Evolutionary conservation across 2,797 vertebrate species (phyloP), one percentile per base, ranked within the genome.

Genomic region (Megalops cyprinoides): DNA sequence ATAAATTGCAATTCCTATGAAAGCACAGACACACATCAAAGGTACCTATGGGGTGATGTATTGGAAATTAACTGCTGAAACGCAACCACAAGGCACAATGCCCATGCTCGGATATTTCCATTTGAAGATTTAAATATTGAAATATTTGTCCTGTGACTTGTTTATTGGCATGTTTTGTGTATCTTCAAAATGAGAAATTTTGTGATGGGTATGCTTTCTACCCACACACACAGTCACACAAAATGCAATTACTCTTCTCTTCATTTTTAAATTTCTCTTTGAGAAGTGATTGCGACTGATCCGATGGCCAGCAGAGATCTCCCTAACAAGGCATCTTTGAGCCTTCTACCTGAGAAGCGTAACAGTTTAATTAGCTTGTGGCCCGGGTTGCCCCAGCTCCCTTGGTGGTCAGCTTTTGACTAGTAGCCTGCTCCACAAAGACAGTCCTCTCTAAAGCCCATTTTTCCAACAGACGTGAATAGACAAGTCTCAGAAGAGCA

Each of bases 361-460:
- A 74, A 46, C 25, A 25, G 23, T 73, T 74, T 82, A 77, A 78
- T 78, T 60, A 82, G 51, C 65, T 31, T 28, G 53, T 42, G 46
- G 56, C 74, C 44, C 34, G 67, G 48, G 60, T 48, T 71, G 44
- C 4, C 9, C 69, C 34, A 81, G 73, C 89, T 60, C 88, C 87
- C 86, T 88, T 89, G 88, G 91, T 93, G 90, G 90, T 88, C 91
- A 87, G 69, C 28, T 85, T 15, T 62, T 76, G n/a, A 74, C 77
- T 76, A 44, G 74, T 15, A 25, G 34, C 39, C 53, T 69, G n/a
- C 53, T 51, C 60, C 51, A 82, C 65, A 80, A 77, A 82, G 81
- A 62, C 74, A 28, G 37, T 65, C 71, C 74, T 81, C 74, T 49
- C 62, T 60, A 78, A 62, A 58, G 56, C 39, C 75, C 48, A 58